phyloP scores from a whole-genome alignment of 2,888 invertebrate genomes.

The Caenorhabditis afra region DNA sequence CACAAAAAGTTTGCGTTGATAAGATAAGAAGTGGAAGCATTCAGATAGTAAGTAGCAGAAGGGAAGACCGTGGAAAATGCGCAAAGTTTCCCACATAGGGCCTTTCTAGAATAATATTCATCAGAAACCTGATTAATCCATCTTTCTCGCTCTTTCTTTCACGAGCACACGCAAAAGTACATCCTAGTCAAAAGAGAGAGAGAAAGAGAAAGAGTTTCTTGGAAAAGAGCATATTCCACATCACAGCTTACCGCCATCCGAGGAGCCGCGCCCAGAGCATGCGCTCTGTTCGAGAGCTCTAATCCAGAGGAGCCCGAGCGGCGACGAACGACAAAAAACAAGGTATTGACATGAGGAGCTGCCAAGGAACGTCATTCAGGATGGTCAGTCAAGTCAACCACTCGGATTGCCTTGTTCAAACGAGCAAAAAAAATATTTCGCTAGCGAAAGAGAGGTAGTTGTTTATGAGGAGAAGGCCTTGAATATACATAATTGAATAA shows the following conservation, averaged over 20 bases:
- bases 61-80: background rate
- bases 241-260: constrained; percentile 3
- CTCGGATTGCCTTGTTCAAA: background rate
- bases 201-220: background rate
- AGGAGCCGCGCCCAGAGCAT: background rate
- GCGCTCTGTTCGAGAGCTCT: background rate
- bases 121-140: constrained; percentile 44
- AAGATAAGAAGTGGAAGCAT: too few relatives aligned
- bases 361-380: constrained; percentile 20
- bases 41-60: background rate
- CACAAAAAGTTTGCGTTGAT: too few relatives aligned
- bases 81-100: constrained; percentile 1
- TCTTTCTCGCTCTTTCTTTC: background rate
- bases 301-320: constrained; percentile 3
- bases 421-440: too few relatives aligned
- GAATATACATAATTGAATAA: constrained; percentile 52
- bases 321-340: constrained; percentile 48
- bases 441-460: constrained; percentile 1
- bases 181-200: background rate
- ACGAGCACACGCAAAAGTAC: background rate
- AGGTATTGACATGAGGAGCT: constrained; percentile 38
- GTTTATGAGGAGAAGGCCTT: constrained; percentile 37
- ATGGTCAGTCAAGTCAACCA: constrained; percentile 14
- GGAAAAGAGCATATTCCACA: constrained; percentile 25
- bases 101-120: constrained; percentile 34